Percentiles rank a stretch among this genome's conserved stretches.
These are phyloP conservation scores for Enteromius treurensis DNA, from an alignment of 2,797 vertebrate genomes.

Conservation along the genomic window DNA sequence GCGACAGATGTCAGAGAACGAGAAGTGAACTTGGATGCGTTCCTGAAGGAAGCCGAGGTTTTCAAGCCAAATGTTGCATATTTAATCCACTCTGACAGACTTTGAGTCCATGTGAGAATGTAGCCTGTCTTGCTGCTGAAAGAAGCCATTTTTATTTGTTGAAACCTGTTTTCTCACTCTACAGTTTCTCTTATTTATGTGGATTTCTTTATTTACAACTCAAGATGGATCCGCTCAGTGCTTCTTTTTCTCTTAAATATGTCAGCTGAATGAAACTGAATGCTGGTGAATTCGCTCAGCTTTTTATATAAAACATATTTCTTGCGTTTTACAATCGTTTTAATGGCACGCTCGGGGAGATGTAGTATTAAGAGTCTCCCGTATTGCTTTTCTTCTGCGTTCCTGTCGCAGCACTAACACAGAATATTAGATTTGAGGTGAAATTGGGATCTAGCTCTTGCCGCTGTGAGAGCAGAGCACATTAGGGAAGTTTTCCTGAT, in stretches of 20 bases:
- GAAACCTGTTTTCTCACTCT: conserved; percentile 27
- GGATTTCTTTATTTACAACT: conserved; percentile 23
- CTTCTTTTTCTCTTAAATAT: conserved; percentile 1
- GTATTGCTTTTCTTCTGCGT: neutral
- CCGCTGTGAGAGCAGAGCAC: neutral
- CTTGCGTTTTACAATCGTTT: conserved; percentile 11
- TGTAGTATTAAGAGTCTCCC: conserved; percentile 24
- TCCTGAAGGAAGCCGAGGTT: conserved; percentile 66
- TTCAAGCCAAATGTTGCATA: conserved; percentile 69
- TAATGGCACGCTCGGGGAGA: conserved; percentile 14
- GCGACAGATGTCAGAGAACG: conserved; percentile 68
- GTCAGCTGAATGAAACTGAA: conserved; percentile 12
- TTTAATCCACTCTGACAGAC: conserved; percentile 65
- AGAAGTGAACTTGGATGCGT: conserved; percentile 61
- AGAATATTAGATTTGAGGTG: conserved; percentile 24
- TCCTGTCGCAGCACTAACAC: conserved; percentile 9
- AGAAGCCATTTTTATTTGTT: conserved; percentile 27
- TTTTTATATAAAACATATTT: conserved; percentile 10
- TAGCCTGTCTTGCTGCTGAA: conserved; percentile 42
- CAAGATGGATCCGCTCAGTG: neutral
- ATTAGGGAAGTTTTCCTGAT: conserved; percentile 13
- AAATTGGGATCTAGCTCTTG: conserved; percentile 20
- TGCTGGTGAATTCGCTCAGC: neutral
- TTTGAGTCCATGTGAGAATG: conserved; percentile 51
- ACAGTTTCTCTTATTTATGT: conserved; percentile 21